phyloP scores from a whole-genome alignment of 2,888 invertebrate genomes.

The Rutpela maculata region DNA sequence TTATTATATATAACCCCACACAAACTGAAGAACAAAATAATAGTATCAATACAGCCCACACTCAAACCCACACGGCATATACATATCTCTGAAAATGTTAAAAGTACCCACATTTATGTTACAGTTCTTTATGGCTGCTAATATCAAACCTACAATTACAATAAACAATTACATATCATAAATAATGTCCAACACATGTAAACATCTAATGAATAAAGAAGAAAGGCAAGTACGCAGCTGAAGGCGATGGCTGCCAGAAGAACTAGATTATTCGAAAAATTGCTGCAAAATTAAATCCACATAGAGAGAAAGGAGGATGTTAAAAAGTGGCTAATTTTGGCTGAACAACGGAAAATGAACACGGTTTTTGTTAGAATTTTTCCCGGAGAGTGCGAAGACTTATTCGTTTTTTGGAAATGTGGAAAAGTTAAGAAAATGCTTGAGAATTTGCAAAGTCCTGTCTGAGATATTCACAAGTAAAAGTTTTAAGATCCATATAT shows the following conservation, averaged over 20 bases:
- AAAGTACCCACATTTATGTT: slow-evolving; percentile 62
- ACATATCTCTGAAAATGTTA: slow-evolving; percentile 63
- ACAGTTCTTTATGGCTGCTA: slow-evolving; percentile 61
- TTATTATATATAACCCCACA: slow-evolving; percentile 65
- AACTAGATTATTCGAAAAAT: no score
- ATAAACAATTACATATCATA: slow-evolving; percentile 54
- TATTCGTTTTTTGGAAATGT: no score
- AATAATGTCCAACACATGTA: slow-evolving; percentile 48
- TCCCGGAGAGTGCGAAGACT: no score
- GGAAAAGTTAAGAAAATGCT: no score
- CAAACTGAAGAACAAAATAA: slow-evolving; percentile 66
- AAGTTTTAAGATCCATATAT: no score
- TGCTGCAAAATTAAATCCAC: no score
- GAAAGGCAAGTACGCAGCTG: not conserved
- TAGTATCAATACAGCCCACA: slow-evolving; percentile 67
- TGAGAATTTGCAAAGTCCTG: no score
- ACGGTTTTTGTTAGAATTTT: no score
- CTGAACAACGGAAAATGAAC: no score
- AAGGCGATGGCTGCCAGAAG: not conserved
- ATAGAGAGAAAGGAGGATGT: no score
- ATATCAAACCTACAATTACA: slow-evolving; percentile 60
- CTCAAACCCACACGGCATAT: slow-evolving; percentile 62
- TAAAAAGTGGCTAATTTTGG: no score
- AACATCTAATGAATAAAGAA: slow-evolving; percentile 24
- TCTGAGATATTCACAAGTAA: no score